Base-by-base conservation (phyloP, 2,888 invertebrate genomes). In the Aspidiotus rigidus region DNA sequence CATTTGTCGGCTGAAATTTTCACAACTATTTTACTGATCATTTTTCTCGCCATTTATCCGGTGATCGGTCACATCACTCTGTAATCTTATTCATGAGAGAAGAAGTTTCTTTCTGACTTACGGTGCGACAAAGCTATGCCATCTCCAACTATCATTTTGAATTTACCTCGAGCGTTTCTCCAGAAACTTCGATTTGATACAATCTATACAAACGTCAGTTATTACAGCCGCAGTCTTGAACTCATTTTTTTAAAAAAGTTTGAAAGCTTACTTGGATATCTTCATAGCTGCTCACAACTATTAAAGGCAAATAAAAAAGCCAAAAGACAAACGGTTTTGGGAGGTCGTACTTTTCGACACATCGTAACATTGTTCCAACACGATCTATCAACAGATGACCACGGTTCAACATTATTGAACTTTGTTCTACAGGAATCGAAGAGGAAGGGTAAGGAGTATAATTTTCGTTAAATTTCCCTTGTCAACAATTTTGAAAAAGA, bases 1-100 rank as follows among this genome's bases (percentile, higher is more conserved):
- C 81, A 81, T 74, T 80, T 79, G 15, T 76, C 73, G 64, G 78
- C 80, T 80, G 16, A n/a, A 49, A 49, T n/a, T 13, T 49, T 49
- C 6, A 49, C 49, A 49, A 49, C n/a, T 6, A 49, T 13, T 49
- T 49, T 49, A 28, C 28, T 28, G 28, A 28, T 28, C 28, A 28
- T 28, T 5, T 28, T 28, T 28, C 5, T 28, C 28, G 28, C 28
- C n/a, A n/a, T n/a, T n/a, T n/a, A n/a, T n/a, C n/a, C 28, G 28
- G 28, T 28, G 28, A 28, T 28, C 5, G 5, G 28, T 28, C 28
- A 5, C 28, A 28, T 28, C 28, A 28, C 1, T 28, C 28, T 28
- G 28, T 28, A 28, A 28, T 28, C 28, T 28, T 28, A 28, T 28
- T 28, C 5, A 5, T 3, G 5, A 28, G 28, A 28, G 28, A 28